Evolutionary conservation across 1,140 invertebrate species (phyloP).

Genomic region (Leptoteleia sp.): DNA sequence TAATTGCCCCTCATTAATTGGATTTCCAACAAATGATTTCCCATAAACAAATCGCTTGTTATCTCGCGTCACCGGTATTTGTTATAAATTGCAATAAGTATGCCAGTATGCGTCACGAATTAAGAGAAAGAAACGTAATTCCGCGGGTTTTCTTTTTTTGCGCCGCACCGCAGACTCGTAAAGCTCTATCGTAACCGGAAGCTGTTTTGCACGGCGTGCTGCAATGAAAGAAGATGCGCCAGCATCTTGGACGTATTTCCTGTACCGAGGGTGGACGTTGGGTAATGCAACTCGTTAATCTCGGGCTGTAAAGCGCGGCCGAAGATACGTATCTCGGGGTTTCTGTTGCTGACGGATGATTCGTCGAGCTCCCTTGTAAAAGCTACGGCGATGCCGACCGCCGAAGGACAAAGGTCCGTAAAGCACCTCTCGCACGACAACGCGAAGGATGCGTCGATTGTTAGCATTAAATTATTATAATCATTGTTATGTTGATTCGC

Average conservation of each 20-base stretch:
- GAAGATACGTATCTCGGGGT: conserved; percentile 77
- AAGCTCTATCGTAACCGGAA: conserved; percentile 61
- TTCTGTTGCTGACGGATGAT: conserved; percentile 79
- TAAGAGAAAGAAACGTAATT: conserved; percentile 42
- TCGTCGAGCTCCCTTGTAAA: conserved; percentile 64
- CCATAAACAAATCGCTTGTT: background rate
- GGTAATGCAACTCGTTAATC: conserved; percentile 80
- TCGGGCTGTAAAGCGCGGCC: conserved; percentile 76
- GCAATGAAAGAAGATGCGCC: conserved; percentile 63
- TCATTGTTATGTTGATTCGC: conserved; percentile 37
- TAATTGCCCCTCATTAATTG: background rate
- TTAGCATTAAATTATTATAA: conserved; percentile 62
- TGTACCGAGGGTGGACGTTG: conserved; percentile 68
- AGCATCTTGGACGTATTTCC: conserved; percentile 69
- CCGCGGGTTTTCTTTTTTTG: conserved; percentile 34
- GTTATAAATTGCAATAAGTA: conserved; percentile 21
- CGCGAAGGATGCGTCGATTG: conserved; percentile 52
- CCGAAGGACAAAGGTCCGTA: conserved; percentile 56
- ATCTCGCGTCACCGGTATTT: conserved; percentile 4
- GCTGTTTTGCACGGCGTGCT: conserved; percentile 51
- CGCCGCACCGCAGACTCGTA: conserved; percentile 45
- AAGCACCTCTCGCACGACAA: conserved; percentile 56
- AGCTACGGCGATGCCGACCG: conserved; percentile 29
- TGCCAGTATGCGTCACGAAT: conserved; percentile 16
- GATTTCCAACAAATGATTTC: background rate